phyloP scores from a whole-genome alignment of 2,113 vertebrate genomes.

The Vimba vimba region DNA sequence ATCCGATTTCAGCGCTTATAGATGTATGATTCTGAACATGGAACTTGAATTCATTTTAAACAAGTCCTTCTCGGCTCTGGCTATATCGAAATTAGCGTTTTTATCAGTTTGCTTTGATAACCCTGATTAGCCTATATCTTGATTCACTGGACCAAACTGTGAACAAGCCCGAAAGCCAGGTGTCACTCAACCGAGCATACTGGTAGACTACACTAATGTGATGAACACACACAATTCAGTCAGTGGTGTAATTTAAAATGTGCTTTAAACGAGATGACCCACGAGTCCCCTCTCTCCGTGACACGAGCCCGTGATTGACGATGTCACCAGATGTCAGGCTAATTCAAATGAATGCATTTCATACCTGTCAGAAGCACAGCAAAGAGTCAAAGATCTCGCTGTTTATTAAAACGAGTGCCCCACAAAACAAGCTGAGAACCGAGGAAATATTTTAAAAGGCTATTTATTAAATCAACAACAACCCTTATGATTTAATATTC shows the following conservation, averaged over 20 bases:
- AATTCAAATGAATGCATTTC: constrained; percentile 46
- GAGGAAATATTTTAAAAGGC: neutral
- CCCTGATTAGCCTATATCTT: constrained; percentile 61
- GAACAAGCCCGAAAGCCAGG: constrained; percentile 18
- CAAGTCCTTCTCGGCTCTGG: constrained; percentile 14
- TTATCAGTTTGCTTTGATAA: constrained; percentile 55
- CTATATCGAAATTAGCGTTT: constrained; percentile 31
- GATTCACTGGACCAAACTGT: constrained; percentile 63
- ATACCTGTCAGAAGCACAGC: constrained; percentile 2
- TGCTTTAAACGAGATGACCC: constrained; percentile 27
- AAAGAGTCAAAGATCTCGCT: neutral
- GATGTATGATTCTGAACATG: constrained; percentile 39
- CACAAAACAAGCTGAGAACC: neutral
- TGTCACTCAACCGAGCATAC: constrained; percentile 11
- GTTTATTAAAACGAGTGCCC: constrained; percentile 43
- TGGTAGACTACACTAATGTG: constrained; percentile 23
- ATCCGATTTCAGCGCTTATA: constrained; percentile 40
- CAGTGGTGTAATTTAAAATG: constrained; percentile 23
- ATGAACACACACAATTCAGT: constrained; percentile 31
- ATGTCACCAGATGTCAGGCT: constrained; percentile 41
- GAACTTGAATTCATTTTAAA: constrained; percentile 46
- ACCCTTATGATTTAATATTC: neutral
- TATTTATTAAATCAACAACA: neutral
- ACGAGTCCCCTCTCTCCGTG: constrained; percentile 8
- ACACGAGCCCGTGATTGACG: constrained; percentile 42